These are phyloP conservation scores for Euclidia mi DNA, from an alignment of 2,888 invertebrate species.

Conservation along the genomic window DNA sequence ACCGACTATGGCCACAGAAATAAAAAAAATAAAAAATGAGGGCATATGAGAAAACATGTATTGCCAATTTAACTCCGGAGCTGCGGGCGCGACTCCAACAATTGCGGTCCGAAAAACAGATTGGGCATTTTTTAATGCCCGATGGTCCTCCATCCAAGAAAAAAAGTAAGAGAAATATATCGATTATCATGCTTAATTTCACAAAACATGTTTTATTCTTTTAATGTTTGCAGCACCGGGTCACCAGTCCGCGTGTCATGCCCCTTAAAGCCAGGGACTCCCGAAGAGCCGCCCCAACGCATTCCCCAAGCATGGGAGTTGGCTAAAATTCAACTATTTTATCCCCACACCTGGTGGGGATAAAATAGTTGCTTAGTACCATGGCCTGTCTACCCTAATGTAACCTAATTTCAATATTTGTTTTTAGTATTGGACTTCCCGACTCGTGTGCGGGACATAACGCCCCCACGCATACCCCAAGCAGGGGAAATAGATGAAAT, in stretches of 20 bases:
- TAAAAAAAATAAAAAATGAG: too few species aligned
- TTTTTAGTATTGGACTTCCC: not conserved
- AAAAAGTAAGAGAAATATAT: not conserved
- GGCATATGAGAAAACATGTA: too few species aligned
- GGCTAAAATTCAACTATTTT: too few species aligned
- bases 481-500: too few species aligned
- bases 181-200: conserved; percentile 5
- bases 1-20: too few species aligned
- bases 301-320: conserved; percentile 1
- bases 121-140: not conserved
- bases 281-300: not conserved
- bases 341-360: too few species aligned
- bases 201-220: conserved; percentile 1
- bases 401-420: conserved; percentile 3
- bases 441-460: not conserved
- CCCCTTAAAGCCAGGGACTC: not conserved
- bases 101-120: not conserved
- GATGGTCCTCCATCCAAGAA: not conserved
- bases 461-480: not conserved
- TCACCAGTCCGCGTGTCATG: conserved; percentile 2
- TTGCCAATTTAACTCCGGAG: too few species aligned
- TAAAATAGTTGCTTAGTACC: not conserved
- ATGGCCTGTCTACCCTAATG: not conserved
- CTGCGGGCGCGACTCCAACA: too few species aligned
- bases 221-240: conserved; percentile 3